Conservation (phyloP, 2,888 invertebrate species). For the Ochlodes sylvanus region DNA sequence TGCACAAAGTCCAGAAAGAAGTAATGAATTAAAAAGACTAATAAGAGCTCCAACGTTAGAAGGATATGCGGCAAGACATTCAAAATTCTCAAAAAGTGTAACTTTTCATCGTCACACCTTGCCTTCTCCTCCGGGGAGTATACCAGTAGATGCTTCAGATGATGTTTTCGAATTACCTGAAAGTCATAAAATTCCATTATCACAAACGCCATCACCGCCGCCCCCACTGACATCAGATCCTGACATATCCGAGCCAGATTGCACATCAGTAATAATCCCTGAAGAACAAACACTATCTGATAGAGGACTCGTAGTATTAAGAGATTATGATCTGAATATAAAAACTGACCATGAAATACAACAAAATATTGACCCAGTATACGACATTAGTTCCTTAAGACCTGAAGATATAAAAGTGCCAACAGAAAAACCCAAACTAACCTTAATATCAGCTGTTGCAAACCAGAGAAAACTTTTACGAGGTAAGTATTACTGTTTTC, state of each 20-base stretch:
- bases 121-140: conserved; percentile 90
- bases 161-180: conserved; percentile 73
- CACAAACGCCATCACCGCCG: conserved; percentile 45
- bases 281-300: conserved; percentile 53
- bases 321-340: conserved; percentile 60
- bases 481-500: conserved; percentile 66
- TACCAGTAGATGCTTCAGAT: conserved; percentile 62
- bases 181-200: conserved; percentile 46
- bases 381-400: conserved; percentile 71
- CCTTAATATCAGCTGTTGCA: conserved; percentile 83
- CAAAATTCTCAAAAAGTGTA: conserved; percentile 94
- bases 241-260: conserved; percentile 51
- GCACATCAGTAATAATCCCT: conserved; percentile 48
- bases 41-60: conserved; percentile 93
- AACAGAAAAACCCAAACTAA: conserved; percentile 83
- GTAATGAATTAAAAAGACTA: conserved; percentile 87
- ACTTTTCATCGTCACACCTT: conserved; percentile 94
- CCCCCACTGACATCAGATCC: conserved; percentile 46
- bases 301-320: conserved; percentile 47
- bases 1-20: conserved; percentile 75
- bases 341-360: conserved; percentile 63
- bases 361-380: conserved; percentile 63
- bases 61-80: conserved; percentile 95
- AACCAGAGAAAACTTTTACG: conserved; percentile 85
- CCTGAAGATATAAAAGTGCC: conserved; percentile 84